Percentiles rank a stretch among this genome's conserved stretches.
Conservation (phyloP, 1,140 invertebrate species). For the Drosophila ogumai region DNA sequence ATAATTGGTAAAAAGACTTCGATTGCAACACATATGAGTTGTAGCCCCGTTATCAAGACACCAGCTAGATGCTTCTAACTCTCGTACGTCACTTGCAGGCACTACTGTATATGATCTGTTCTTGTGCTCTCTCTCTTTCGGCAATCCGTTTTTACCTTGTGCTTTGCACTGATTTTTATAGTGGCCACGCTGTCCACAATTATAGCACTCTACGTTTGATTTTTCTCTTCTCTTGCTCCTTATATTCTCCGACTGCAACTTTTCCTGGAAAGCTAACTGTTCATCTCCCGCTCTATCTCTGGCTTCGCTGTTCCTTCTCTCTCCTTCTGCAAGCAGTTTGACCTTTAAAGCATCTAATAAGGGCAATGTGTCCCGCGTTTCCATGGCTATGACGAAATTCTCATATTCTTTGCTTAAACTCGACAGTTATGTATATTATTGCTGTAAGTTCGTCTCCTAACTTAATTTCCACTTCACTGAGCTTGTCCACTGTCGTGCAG, state of each 20-base stretch:
- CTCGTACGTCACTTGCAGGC: background rate
- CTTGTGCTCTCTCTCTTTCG: too few species aligned
- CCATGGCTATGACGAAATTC: background rate
- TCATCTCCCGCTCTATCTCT: background rate
- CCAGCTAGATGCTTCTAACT: background rate
- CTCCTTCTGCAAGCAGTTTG: too few species aligned
- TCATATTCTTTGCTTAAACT: too few species aligned
- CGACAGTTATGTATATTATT: background rate
- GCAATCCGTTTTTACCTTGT: too few species aligned
- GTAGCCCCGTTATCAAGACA: slow-evolving; percentile 4
- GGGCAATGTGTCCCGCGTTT: slow-evolving; percentile 3
- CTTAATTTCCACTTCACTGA: background rate
- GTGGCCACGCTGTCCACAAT: background rate
- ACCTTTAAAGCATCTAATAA: background rate
- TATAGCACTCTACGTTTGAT: background rate
- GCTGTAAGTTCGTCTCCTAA: background rate
- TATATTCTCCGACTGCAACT: background rate
- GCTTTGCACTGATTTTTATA: background rate
- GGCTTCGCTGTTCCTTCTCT: background rate
- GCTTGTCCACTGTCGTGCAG: background rate
- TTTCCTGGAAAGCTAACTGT: too few species aligned
- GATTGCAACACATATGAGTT: too few species aligned
- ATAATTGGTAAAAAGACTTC: background rate
- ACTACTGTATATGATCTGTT: background rate
- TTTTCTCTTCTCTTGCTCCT: background rate